Base-by-base conservation (phyloP, 2,797 vertebrate species). In the Anabacerthia variegaticeps region DNA sequence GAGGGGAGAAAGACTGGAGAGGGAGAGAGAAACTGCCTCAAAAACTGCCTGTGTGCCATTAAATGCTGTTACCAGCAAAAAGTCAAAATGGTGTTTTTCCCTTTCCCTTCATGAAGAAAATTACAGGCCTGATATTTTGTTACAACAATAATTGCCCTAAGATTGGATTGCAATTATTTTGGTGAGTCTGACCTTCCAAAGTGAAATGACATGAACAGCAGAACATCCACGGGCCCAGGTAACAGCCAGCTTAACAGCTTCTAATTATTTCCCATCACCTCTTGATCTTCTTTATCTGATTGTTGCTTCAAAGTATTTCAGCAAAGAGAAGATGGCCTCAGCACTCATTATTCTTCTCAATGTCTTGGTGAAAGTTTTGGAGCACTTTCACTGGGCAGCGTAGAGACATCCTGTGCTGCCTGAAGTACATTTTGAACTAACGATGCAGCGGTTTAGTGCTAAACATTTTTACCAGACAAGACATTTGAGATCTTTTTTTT, bases 261-360 rank as follows among this genome's bases (percentile, higher is more conserved):
- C 86, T 96, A 96, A 96, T 97, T 94, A 96, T 96, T 94, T 96
- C 59, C 90, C 80, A 93, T 96, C 96, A 95, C 89, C 94, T 97
- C 95, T 97, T 96, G 89, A 96, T 97, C 93, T 95, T 87, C 92
- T 96, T 96, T 66, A 92, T 27, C 39, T 81, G 93, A 95, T 91
- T 77, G 74, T 96, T 89, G 94, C 94, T 96, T 96, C 93, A 90
- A 97, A 97, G 94, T 96, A 84, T 66, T 92, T 87, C 95, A 92
- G 91, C 62, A 90, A 85, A 92, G 81, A 94, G 92, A 55, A 93
- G 83, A 95, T 71, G 76, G 88, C 58, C 58, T 75, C 77, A 91
- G 93, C 51, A 62, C 89, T 94, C 85, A 78, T 66, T 65, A 27
- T 84, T 94, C 92, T 88, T 87, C 84, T 94, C 68, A 55, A 39